Base-by-base conservation (phyloP, 2,113 vertebrate genomes). In the Merops nubicus region DNA sequence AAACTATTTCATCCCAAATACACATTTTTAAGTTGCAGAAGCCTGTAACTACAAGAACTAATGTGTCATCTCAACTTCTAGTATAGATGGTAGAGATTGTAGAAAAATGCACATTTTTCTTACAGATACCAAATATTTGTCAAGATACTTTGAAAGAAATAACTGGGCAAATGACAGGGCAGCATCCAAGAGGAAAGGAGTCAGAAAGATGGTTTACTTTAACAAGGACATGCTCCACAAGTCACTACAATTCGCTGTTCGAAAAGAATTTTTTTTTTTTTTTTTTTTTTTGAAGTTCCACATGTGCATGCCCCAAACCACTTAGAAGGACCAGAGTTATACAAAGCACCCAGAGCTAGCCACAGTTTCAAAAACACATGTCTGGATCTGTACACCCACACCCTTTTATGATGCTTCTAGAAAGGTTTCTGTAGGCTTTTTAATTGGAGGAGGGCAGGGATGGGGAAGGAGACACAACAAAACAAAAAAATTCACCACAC, bases 401-500 rank as follows among this genome's bases (percentile, higher is more conserved):
- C 14, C 20, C 8, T 16, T 21, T 47, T n/a, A n/a, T n/a, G n/a
- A n/a, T n/a, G n/a, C 23, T 43, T 6, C 51, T 0, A 29, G 6
- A 60, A 88, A 80, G 51, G 36, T 85, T 75, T 59, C 54, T 28
- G n/a, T n/a, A 74, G 12, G 18, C 7, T 60, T 93, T 84, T n/a
- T 34, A 45, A 12, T 7, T 43, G 11, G 3, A 5, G 13, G 1
- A 3, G 11, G 31, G 43, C 31, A 4, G 2, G 6, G 3, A 7
- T 0, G 2, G 15, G 2, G n/a, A n/a, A n/a, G n/a, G n/a, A n/a
- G n/a, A 28, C 43, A 45, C 23, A 53, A 25, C 21, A 69, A 18
- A 29, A 65, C 42, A 77, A 34, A 5, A 33, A 10, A 68, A 16
- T 22, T 11, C 10, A 26, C 11, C 23, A 26, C 20, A 34, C 40